These are phyloP conservation scores for Polyommatus icarus DNA, from an alignment of 2,888 invertebrate genomes.

Conservation along the genomic window DNA sequence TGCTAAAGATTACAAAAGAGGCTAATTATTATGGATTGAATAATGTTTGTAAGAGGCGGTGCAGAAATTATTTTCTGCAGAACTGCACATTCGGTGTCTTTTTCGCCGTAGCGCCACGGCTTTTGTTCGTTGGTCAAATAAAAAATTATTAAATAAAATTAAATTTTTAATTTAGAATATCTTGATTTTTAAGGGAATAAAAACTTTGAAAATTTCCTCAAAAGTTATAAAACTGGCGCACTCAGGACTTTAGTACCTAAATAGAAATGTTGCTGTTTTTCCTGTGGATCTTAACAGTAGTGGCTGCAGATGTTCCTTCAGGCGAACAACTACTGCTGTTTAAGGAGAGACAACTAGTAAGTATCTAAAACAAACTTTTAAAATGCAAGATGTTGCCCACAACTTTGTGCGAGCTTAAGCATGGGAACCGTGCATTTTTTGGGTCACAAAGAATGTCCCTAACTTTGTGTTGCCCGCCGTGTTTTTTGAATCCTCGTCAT, in stretches of 20 bases:
- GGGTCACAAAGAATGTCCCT: no score
- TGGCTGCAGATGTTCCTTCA: slow-evolving; percentile 5
- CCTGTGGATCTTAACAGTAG: slow-evolving; percentile 5
- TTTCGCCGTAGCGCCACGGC: slow-evolving; percentile 16
- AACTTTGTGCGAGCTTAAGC: no score
- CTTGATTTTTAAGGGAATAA: neutral
- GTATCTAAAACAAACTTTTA: neutral
- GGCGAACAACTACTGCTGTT: slow-evolving; percentile 15
- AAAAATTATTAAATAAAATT: neutral
- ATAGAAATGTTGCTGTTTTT: neutral
- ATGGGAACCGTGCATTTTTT: no score
- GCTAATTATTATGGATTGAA: no score
- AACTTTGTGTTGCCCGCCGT: no score
- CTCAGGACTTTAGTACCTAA: neutral
- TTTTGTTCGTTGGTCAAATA: neutral
- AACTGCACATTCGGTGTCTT: slow-evolving; percentile 9
- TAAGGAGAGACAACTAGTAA: slow-evolving; percentile 8
- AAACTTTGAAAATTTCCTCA: neutral
- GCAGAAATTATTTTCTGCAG: neutral
- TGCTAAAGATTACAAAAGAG: no score
- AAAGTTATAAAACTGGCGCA: neutral
- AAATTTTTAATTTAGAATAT: neutral
- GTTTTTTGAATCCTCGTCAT: no score
- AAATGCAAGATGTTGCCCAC: neutral
- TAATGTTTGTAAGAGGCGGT: no score